These are phyloP conservation scores for Crocidura indochinensis DNA, from an alignment of 2,797 vertebrate species.

Conservation along the genomic window DNA sequence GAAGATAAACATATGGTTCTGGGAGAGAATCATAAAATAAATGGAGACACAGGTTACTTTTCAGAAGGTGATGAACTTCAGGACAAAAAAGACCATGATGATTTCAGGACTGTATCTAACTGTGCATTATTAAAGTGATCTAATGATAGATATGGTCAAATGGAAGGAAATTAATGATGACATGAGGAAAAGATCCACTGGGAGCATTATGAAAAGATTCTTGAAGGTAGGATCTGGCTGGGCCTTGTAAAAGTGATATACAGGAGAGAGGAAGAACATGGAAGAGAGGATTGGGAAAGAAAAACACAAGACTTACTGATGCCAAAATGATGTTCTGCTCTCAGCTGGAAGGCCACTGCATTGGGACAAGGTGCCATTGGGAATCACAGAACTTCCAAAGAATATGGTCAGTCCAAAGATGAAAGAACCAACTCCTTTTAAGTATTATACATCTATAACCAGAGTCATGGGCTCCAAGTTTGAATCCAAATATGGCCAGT, in stretches of 20 bases:
- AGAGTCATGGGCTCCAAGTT: neutral
- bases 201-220: neutral
- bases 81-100: neutral
- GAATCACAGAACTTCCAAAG: neutral
- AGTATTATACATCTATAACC: neutral
- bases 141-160: neutral
- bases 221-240: neutral
- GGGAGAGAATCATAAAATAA: neutral
- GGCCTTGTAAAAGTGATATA: constrained; percentile 35
- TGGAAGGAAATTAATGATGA: neutral
- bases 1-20: neutral
- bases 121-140: neutral
- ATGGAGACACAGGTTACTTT: neutral
- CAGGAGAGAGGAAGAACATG: neutral
- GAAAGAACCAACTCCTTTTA: neutral
- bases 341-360: neutral
- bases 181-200: neutral
- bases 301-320: neutral
- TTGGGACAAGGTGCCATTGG: neutral
- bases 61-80: constrained; percentile 10
- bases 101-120: neutral
- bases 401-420: neutral
- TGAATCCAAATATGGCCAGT: neutral
- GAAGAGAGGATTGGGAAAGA: constrained; percentile 4
- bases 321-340: neutral